Percentiles rank a stretch among this genome's conserved stretches.
These are phyloP conservation scores for Lepidurus couesii DNA, from an alignment of 1,140 invertebrate genomes.

Conservation along the genomic window DNA sequence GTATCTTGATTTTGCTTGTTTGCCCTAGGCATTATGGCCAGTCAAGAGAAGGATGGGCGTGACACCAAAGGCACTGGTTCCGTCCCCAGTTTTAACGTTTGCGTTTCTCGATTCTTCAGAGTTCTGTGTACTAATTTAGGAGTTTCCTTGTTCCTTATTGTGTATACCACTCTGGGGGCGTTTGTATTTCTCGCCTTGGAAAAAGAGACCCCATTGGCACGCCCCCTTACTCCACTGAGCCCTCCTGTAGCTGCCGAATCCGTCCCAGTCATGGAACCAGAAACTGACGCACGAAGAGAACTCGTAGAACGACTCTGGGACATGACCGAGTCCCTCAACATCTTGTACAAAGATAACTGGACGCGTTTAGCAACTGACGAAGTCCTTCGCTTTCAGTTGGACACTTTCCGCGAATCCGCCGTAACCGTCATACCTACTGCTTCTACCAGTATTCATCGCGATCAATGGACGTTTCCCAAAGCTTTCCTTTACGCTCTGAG, in stretches of 20 bases:
- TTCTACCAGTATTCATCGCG: constrained; percentile 49
- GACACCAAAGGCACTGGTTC: neutral
- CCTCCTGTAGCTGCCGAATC: neutral
- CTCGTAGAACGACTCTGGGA: constrained; percentile 69
- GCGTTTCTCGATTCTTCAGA: neutral
- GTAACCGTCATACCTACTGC: neutral
- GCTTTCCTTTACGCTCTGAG: constrained; percentile 94
- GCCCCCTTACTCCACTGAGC: neutral
- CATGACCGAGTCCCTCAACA: constrained; percentile 86
- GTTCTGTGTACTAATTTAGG: neutral
- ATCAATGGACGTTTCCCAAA: constrained; percentile 85
- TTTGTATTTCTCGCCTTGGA: neutral
- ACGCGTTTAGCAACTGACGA: constrained; percentile 77
- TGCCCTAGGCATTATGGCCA: neutral
- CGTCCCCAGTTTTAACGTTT: neutral
- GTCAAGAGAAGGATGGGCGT: neutral
- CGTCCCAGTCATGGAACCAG: neutral
- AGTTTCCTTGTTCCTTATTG: neutral
- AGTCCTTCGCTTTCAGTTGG: constrained; percentile 79
- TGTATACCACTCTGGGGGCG: neutral
- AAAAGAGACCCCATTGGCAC: neutral
- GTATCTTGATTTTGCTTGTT: neutral
- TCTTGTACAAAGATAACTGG: constrained; percentile 92
- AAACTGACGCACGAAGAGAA: constrained; percentile 34
- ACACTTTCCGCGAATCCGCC: neutral